These are phyloP conservation scores for Callinectes sapidus DNA, from an alignment of 2,888 invertebrate species.

Conservation along the genomic window DNA sequence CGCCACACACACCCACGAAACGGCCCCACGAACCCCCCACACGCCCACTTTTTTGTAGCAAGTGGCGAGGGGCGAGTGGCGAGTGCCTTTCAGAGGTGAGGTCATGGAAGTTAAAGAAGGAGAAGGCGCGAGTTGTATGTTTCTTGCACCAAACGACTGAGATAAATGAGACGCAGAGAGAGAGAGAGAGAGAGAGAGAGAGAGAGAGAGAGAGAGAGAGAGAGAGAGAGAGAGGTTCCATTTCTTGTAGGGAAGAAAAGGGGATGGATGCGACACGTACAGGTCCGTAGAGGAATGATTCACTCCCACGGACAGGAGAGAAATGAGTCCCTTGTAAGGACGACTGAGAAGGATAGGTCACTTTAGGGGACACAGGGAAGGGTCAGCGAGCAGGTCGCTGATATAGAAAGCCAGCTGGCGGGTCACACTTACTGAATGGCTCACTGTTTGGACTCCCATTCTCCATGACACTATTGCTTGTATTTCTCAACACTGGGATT, in stretches of 20 bases:
- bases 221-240: constrained; percentile 15
- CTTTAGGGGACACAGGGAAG: constrained; percentile 3
- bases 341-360: constrained; percentile 10
- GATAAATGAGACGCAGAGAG: not conserved
- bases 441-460: not conserved
- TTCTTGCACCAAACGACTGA: constrained; percentile 18
- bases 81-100: not conserved
- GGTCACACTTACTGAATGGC: not conserved
- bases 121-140: not conserved
- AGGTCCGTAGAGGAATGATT: not conserved
- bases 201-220: constrained; percentile 29
- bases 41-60: not conserved
- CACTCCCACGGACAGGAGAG: constrained; percentile 4
- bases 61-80: not conserved
- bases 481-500: too few species aligned
- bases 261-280: constrained; percentile 1
- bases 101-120: not conserved
- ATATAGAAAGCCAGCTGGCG: not conserved
- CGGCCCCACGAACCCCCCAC: not conserved
- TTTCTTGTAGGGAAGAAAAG: not conserved
- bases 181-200: constrained; percentile 11
- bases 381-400: not conserved
- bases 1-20: not conserved
- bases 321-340: constrained; percentile 18
- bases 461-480: too few species aligned